Evolutionary conservation across 2,888 invertebrate species (phyloP).

Genomic region (Aspidiotus rigidus): DNA sequence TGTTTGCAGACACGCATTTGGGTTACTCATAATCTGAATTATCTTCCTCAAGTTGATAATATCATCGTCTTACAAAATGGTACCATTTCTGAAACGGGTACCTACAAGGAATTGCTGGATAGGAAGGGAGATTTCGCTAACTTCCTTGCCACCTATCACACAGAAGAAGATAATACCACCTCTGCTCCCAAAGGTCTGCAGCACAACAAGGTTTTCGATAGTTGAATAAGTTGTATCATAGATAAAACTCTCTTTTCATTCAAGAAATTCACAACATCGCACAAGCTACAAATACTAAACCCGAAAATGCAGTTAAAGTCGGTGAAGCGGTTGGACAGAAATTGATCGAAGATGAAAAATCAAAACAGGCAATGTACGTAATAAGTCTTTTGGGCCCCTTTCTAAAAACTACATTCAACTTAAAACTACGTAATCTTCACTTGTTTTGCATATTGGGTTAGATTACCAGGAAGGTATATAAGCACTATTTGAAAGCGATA

Average conservation of each 20-base stretch:
- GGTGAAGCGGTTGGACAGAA: conserved; percentile 50
- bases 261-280: conserved; percentile 45
- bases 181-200: no score
- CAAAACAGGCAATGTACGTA: conserved; percentile 72
- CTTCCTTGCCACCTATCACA: conserved; percentile 68
- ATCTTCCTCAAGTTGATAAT: conserved; percentile 78
- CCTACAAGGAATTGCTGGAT: conserved; percentile 77
- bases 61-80: conserved; percentile 85
- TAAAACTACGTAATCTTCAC: no score
- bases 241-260: no score
- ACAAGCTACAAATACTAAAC: conserved; percentile 54
- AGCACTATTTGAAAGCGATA: conserved; percentile 76
- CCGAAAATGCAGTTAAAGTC: conserved; percentile 45
- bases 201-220: no score
- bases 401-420: no score
- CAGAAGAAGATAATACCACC: conserved; percentile 45
- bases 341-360: conserved; percentile 80
- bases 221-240: no score
- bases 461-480: conserved; percentile 82
- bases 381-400: not conserved
- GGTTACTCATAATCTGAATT: conserved; percentile 92
- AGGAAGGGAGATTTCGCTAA: conserved; percentile 79
- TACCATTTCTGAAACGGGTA: conserved; percentile 76
- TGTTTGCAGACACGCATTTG: conserved; percentile 62
- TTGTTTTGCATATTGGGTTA: conserved; percentile 40